Evolutionary conservation across 2,113 vertebrate genomes (phyloP), one percentile per base, ranked within the genome.

Genomic region (Tauraco erythrolophus): DNA sequence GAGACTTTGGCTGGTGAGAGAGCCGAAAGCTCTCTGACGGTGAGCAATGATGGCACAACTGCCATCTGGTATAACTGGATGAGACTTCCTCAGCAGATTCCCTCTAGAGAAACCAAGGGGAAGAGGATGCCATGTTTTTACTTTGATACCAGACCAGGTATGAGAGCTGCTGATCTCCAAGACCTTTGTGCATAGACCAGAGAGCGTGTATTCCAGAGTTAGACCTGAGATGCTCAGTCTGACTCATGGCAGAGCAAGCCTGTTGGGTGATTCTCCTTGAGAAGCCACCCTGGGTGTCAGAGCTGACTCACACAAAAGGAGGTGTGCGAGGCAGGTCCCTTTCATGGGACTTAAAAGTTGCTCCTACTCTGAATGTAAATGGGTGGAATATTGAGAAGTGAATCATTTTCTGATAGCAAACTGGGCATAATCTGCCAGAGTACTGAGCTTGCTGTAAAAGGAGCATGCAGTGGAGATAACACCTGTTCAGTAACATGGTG

Each of bases 11-110:
- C 97, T n/a, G 98, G 98, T 37, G 98, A 99, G 88, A 98, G 91
- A 74, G 98, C 97, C 5, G 97, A 97, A 39, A 99, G 98, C 25
- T 92, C 95, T 71, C 92, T 99, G 92, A 98, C 97, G 1, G 97
- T 99, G 71, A 98, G 94, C 86, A 99, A 99, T 9, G 98, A 99
- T 10, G 99, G 99, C 91, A 99, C 97, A 27, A 97, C 98, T 3
- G 98, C 98, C 68, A 91, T 99, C 89, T 99, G 98, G 98, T 99
- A 99, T 7, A 92, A 97, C 94, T 99, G 99, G 99, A 96, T 98
- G 95, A 98, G 98, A 88, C 96, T 97, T 58, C 94, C 96, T 12
- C 83, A 91, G 48, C 76, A 61, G 5, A 97, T 95, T 80, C 96
- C 93, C 86, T 98, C 99, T 85, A 90, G 94, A 92, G 70, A 97